A percentile compares a stretch with the other conserved stretches of the same genome.
Conservation (phyloP, 2,113 vertebrate species). For the Anser brachyrhynchus region DNA sequence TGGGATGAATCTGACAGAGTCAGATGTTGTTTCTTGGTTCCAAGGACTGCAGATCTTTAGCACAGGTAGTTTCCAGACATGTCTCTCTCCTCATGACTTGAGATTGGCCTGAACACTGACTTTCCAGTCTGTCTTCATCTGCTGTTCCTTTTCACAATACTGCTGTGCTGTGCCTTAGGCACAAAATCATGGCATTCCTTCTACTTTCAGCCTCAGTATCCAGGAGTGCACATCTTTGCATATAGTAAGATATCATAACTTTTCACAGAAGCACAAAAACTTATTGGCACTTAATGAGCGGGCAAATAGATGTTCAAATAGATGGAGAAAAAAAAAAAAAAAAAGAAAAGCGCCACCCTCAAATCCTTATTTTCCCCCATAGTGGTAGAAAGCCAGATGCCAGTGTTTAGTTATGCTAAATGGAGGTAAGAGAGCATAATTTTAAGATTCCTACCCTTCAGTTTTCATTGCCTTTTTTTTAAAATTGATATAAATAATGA, state of each 20-base stretch:
- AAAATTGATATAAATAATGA: not conserved
- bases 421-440: not conserved
- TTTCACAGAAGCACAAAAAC: not conserved
- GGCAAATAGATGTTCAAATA: not conserved
- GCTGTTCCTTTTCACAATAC: not conserved
- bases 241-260: not conserved
- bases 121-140: not conserved
- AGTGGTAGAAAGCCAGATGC: not conserved
- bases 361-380: not conserved
- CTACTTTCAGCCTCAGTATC: not conserved
- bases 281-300: not conserved
- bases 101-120: not conserved
- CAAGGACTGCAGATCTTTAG: not conserved
- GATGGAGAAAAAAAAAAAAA: not conserved
- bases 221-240: not conserved
- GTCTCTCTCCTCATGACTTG: fast-evolving
- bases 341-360: too few relatives aligned
- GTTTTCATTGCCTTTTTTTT: not conserved
- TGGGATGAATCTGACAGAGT: not conserved
- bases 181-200: too few relatives aligned
- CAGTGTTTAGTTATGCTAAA: not conserved
- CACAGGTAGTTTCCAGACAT: not conserved
- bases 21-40: not conserved
- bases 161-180: fast-evolving
- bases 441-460: not conserved